Conservation (phyloP, 2,113 vertebrate species). For the Amia ocellicauda region DNA sequence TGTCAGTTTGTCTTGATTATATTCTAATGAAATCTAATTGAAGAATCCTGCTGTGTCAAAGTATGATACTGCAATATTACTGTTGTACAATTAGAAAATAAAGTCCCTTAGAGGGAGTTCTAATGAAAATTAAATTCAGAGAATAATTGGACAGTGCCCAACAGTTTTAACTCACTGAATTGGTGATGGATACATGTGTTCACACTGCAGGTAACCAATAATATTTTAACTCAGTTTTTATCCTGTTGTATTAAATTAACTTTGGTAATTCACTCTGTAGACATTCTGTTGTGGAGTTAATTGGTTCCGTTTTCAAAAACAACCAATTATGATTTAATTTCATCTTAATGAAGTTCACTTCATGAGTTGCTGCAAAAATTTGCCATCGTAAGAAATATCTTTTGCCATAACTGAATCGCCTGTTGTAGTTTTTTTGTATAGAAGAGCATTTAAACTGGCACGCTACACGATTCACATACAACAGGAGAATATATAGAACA, state of each 20-base stretch:
- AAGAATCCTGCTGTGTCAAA: neutral
- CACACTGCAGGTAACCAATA: constrained; percentile 18
- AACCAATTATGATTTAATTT: constrained; percentile 5
- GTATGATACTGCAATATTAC: neutral
- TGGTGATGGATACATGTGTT: constrained; percentile 2
- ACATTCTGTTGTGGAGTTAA: constrained; percentile 12
- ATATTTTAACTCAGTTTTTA: constrained; percentile 19
- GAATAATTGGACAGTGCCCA: constrained; percentile 36
- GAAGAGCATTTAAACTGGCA: too few relatives aligned
- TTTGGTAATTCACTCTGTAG: constrained; percentile 11
- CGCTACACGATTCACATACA: too few relatives aligned
- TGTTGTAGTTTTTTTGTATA: too few relatives aligned
- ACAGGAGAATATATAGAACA: too few relatives aligned
- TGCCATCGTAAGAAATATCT: neutral
- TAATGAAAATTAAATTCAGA: constrained; percentile 26
- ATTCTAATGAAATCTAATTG: neutral
- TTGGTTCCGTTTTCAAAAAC: neutral
- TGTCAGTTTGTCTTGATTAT: neutral
- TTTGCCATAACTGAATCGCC: too few relatives aligned
- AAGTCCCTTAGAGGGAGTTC: constrained; percentile 1
- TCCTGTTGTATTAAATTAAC: constrained; percentile 25
- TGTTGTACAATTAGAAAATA: constrained; percentile 6
- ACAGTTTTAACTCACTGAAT: neutral
- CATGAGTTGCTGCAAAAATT: neutral
- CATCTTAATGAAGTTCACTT: too few relatives aligned